phyloP scores from a whole-genome alignment of 2,797 vertebrate genomes.

The Falco columbarius region DNA sequence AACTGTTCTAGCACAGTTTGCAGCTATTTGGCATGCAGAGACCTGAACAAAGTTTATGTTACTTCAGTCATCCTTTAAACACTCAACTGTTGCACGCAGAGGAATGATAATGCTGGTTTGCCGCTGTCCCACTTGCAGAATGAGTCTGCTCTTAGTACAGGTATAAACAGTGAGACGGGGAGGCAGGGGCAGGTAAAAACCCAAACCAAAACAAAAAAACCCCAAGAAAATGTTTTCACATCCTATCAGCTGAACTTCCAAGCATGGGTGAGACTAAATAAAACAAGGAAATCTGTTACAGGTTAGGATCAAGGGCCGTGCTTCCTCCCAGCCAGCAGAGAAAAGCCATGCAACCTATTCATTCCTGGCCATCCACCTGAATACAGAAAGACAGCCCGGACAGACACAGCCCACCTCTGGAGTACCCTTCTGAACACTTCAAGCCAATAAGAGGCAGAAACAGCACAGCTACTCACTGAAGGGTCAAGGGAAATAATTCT shows the following conservation, averaged over 20 bases:
- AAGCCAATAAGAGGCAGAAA: not conserved
- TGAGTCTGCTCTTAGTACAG: not conserved
- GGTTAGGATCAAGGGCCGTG: not conserved
- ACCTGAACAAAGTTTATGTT: not conserved
- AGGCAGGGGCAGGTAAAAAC: not conserved
- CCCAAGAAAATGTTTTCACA: not conserved
- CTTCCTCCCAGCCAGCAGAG: not conserved
- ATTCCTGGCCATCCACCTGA: not conserved
- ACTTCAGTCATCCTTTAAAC: not conserved
- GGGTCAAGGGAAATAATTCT: slow-evolving; percentile 97
- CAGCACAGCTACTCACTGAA: slow-evolving; percentile 80
- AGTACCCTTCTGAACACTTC: not conserved
- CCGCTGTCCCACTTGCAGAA: not conserved
- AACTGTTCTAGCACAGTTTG: not conserved
- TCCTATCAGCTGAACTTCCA: not conserved
- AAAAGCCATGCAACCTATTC: not conserved
- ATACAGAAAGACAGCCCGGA: rapidly evolving
- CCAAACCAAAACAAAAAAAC: not conserved
- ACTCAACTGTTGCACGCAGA: not conserved
- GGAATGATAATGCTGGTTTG: not conserved
- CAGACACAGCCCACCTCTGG: not conserved
- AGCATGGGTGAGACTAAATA: not conserved
- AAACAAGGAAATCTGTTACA: not conserved
- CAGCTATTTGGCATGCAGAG: not conserved
- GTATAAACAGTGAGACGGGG: not conserved